Percentiles rank a stretch among this genome's conserved stretches.
Evolutionary conservation across 1,140 invertebrate genomes (phyloP).

Genomic region (Heliothis virescens): DNA sequence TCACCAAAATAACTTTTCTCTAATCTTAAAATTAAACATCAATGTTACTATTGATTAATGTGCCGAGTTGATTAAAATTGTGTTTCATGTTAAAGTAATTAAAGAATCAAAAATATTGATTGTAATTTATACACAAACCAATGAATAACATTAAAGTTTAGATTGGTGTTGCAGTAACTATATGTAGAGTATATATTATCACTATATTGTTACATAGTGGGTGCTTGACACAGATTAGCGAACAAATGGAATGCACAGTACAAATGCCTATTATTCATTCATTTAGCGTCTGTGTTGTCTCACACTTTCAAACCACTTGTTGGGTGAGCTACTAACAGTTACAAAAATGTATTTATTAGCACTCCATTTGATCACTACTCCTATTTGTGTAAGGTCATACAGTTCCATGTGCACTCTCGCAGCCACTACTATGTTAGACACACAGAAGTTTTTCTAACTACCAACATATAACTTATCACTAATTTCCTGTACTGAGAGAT

Average conservation of each 20-base stretch:
- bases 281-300: background rate
- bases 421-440: slow-evolving; percentile 55
- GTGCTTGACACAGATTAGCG: slow-evolving; percentile 31
- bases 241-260: slow-evolving; percentile 12
- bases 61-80: slow-evolving; percentile 17
- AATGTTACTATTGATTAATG: slow-evolving; percentile 39
- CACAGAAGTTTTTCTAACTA: slow-evolving; percentile 72
- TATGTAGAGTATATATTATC: slow-evolving; percentile 46
- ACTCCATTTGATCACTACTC: slow-evolving; percentile 28
- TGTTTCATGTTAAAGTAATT: slow-evolving; percentile 17
- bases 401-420: slow-evolving; percentile 16
- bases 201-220: slow-evolving; percentile 45
- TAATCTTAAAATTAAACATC: slow-evolving; percentile 28
- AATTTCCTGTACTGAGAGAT: slow-evolving; percentile 85
- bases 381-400: slow-evolving; percentile 32
- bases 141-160: slow-evolving; percentile 39
- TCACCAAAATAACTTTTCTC: slow-evolving; percentile 28
- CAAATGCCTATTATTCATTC: background rate
- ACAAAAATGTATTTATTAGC: slow-evolving; percentile 6
- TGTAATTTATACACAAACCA: slow-evolving; percentile 21
- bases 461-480: slow-evolving; percentile 78
- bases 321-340: background rate
- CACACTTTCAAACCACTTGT: background rate
- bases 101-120: slow-evolving; percentile 15
- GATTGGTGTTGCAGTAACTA: slow-evolving; percentile 46